Conservation (phyloP, 2,113 vertebrate species). For the Oryzias curvinotus region DNA sequence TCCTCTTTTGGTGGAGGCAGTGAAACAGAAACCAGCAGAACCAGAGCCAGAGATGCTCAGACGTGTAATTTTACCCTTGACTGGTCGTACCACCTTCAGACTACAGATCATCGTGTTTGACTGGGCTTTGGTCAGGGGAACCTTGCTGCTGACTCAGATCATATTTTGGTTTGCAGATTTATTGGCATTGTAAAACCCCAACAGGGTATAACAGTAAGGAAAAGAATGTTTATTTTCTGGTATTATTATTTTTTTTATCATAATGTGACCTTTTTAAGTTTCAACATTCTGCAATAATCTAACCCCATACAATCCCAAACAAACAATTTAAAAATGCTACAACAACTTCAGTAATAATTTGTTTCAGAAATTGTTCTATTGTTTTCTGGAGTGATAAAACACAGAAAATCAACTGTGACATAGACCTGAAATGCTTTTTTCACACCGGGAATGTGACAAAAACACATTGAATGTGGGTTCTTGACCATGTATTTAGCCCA, state of each 20-base stretch:
- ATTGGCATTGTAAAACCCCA: slow-evolving; percentile 50
- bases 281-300: slow-evolving; percentile 17
- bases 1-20: slow-evolving; percentile 53
- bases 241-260: slow-evolving; percentile 46
- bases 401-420: too few relatives aligned
- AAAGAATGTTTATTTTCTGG: slow-evolving; percentile 53
- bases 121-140: slow-evolving; percentile 56
- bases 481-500: too few relatives aligned
- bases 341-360: too few relatives aligned
- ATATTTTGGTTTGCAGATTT: slow-evolving; percentile 58
- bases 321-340: too few relatives aligned
- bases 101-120: slow-evolving; percentile 59
- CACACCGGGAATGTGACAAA: too few relatives aligned
- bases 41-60: slow-evolving; percentile 56
- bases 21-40: slow-evolving; percentile 54
- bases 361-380: too few relatives aligned
- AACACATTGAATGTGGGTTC: too few relatives aligned
- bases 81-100: slow-evolving; percentile 63
- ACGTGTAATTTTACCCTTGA: slow-evolving; percentile 74
- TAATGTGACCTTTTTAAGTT: slow-evolving; percentile 25
- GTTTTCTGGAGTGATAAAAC: too few relatives aligned
- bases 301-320: too few relatives aligned
- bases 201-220: slow-evolving; percentile 38
- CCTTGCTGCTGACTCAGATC: slow-evolving; percentile 47
- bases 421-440: too few relatives aligned